Conservation (phyloP, 1,140 invertebrate species). For the Procambarus virginalis region DNA sequence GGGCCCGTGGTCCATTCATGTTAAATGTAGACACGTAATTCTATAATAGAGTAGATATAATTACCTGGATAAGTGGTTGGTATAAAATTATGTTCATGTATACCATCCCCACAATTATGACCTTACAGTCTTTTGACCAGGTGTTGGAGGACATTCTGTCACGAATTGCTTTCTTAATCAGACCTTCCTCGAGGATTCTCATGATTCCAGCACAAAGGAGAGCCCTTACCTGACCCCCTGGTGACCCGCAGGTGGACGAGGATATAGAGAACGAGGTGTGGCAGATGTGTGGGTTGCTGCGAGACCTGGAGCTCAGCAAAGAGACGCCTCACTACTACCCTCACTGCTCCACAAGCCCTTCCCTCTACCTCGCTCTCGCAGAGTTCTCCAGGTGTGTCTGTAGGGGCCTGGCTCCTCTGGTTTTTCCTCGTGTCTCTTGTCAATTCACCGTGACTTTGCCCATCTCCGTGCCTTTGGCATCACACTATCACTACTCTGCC, state of each 20-base stretch:
- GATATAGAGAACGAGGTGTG: conserved; percentile 67
- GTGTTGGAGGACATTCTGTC: not conserved
- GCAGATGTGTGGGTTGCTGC: conserved; percentile 63
- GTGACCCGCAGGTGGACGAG: conserved; percentile 49
- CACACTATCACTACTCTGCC: too few species aligned
- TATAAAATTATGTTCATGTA: too few species aligned
- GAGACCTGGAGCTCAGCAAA: conserved; percentile 63
- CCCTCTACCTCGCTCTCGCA: conserved; percentile 85
- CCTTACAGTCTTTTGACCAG: not conserved
- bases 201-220: not conserved
- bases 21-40: too few species aligned
- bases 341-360: conserved; percentile 77
- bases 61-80: too few species aligned
- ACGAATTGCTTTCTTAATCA: not conserved
- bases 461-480: too few species aligned
- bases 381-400: conserved; percentile 77
- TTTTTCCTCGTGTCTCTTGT: not conserved
- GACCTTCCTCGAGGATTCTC: not conserved
- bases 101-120: too few species aligned
- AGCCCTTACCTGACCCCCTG: not conserved
- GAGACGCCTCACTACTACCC: conserved; percentile 68
- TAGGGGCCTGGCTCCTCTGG: not conserved
- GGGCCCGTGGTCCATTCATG: too few species aligned
- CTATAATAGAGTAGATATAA: too few species aligned
- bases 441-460: not conserved